Evolutionary conservation across 2,797 vertebrate genomes (phyloP).

Genomic region (Ibycter americanus): DNA sequence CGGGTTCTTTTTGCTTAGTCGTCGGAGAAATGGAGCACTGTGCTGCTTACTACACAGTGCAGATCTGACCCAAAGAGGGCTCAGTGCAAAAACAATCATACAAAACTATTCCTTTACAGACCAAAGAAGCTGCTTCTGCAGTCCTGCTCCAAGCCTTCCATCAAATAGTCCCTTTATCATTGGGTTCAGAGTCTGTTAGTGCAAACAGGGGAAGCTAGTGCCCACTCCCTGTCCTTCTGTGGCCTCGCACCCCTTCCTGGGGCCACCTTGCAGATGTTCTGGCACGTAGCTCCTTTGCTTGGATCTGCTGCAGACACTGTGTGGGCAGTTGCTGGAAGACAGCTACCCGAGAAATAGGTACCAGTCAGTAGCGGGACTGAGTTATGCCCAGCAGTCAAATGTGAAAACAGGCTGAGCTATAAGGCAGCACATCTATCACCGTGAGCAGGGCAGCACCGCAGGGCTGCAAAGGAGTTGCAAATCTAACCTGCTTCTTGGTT

Average conservation of each 20-base stretch:
- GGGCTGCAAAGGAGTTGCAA: not conserved
- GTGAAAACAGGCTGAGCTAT: not conserved
- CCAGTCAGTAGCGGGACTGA: not conserved
- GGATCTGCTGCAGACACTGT: not conserved
- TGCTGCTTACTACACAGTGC: no score
- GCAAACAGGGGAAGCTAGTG: not conserved
- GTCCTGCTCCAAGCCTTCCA: not conserved
- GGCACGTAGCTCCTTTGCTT: not conserved
- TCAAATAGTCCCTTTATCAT: not conserved
- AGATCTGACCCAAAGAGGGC: not conserved
- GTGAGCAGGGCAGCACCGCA: rapidly evolving
- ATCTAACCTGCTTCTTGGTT: not conserved
- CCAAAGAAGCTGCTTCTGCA: not conserved
- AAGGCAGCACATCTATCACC: not conserved
- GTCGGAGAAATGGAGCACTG: not conserved
- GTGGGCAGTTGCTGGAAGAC: not conserved
- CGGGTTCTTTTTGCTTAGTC: not conserved
- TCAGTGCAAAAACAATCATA: not conserved
- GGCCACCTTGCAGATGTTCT: rapidly evolving
- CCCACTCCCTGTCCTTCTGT: no score
- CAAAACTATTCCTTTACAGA: not conserved
- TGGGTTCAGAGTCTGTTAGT: not conserved
- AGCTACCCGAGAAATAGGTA: not conserved
- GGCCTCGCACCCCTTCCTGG: not conserved
- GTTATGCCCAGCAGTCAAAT: not conserved